Conservation (phyloP, 2,888 invertebrate genomes). For the Dasypolia templi region DNA sequence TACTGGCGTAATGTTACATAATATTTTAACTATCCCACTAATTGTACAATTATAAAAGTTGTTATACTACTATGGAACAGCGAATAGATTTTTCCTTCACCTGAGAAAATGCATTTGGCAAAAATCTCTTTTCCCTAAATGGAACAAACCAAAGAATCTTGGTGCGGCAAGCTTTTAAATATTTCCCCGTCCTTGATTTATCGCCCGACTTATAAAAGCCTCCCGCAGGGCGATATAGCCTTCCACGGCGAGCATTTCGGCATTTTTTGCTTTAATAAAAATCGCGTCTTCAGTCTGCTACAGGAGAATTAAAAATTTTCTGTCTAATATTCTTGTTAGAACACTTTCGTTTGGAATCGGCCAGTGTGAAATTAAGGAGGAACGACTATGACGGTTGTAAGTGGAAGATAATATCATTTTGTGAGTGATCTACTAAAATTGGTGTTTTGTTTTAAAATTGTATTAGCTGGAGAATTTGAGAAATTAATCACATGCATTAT, state of each 20-base stretch:
- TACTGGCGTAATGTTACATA: too few relatives aligned
- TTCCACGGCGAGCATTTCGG: slow-evolving; percentile 75
- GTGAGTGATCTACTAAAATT: slow-evolving; percentile 38
- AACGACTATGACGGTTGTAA: slow-evolving; percentile 58
- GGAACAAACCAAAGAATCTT: slow-evolving; percentile 75
- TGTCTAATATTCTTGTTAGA: slow-evolving; percentile 79
- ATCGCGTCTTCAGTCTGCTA: slow-evolving; percentile 79
- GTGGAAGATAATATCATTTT: slow-evolving; percentile 47
- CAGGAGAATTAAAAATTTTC: slow-evolving; percentile 83
- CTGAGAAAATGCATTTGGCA: slow-evolving; percentile 26
- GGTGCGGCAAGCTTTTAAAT: slow-evolving; percentile 79
- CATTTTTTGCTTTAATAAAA: slow-evolving; percentile 85
- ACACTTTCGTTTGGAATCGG: slow-evolving; percentile 73
- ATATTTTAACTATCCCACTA: too few relatives aligned
- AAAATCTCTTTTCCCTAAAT: slow-evolving; percentile 53
- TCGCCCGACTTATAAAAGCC: slow-evolving; percentile 88
- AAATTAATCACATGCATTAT: background rate
- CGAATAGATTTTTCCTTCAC: background rate
- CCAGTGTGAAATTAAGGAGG: slow-evolving; percentile 79
- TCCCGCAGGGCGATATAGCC: slow-evolving; percentile 82
- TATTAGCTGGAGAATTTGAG: too few relatives aligned
- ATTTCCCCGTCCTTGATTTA: slow-evolving; percentile 89
- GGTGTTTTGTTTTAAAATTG: background rate
- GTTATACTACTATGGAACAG: background rate
- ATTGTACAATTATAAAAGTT: too few relatives aligned